These are phyloP conservation scores for Lepidurus couesii DNA, from an alignment of 1,140 invertebrate species.

Conservation along the genomic window DNA sequence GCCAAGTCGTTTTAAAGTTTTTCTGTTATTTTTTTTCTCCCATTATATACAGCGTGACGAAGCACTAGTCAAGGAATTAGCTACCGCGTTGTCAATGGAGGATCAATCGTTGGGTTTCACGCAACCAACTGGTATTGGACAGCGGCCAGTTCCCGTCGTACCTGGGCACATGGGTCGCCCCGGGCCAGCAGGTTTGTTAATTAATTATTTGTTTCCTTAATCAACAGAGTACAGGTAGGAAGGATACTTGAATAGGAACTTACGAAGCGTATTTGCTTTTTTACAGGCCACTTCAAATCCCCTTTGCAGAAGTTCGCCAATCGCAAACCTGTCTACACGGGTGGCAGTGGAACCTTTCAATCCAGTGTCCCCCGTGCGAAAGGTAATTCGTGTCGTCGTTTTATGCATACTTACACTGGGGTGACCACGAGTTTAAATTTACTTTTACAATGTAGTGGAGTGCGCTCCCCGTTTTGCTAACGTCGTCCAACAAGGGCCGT, in stretches of 20 bases:
- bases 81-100: neutral
- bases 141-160: neutral
- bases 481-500: too few relatives aligned
- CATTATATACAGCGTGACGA: neutral
- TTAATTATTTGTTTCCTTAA: too few relatives aligned
- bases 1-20: neutral
- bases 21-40: too few relatives aligned
- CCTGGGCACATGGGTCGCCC: neutral
- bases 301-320: neutral
- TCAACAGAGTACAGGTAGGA: too few relatives aligned
- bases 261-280: neutral
- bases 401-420: too few relatives aligned
- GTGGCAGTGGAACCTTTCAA: neutral
- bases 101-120: conserved; percentile 8
- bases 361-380: neutral
- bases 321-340: neutral
- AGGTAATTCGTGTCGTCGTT: neutral
- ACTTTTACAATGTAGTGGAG: too few relatives aligned
- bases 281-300: neutral
- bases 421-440: too few relatives aligned
- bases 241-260: neutral
- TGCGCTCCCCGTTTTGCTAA: too few relatives aligned
- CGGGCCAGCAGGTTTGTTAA: neutral
- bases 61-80: neutral
- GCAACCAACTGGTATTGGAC: neutral